Evolutionary conservation across 2,113 vertebrate genomes (phyloP).

Genomic region (Brachypteracias leptosomus): DNA sequence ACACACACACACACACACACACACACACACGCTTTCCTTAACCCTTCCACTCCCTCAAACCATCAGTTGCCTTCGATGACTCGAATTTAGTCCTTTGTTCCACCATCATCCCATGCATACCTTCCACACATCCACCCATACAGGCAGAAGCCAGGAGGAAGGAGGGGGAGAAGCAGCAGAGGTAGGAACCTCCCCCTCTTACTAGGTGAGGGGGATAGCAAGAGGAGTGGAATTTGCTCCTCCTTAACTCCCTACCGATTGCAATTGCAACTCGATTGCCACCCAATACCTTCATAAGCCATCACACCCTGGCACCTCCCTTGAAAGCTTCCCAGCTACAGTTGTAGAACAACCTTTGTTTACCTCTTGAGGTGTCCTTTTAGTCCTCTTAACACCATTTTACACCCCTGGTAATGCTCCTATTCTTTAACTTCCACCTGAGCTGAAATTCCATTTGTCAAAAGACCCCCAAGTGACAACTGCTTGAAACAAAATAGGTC

Average conservation of each 20-base stretch:
- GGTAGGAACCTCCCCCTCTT: background rate
- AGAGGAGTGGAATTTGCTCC: background rate
- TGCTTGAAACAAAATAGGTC: background rate
- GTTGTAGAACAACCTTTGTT: rapidly evolving
- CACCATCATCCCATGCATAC: background rate
- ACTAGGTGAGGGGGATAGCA: background rate
- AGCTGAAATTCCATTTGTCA: background rate
- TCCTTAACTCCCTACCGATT: background rate
- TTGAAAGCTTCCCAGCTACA: background rate
- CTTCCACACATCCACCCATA: background rate
- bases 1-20: background rate
- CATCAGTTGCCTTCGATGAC: background rate
- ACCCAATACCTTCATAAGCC: background rate
- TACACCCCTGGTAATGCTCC: background rate
- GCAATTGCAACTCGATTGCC: no score
- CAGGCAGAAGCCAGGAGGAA: background rate
- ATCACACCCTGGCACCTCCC: background rate
- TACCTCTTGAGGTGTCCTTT: background rate
- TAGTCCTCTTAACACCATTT: rapidly evolving
- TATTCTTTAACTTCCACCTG: background rate
- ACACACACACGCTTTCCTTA: background rate
- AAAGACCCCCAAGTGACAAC: background rate
- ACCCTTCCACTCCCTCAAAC: background rate
- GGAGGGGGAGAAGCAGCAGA: background rate
- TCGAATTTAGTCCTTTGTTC: background rate